Conservation (phyloP, 2,797 vertebrate species). For the Chiroxiphia lanceolata region DNA sequence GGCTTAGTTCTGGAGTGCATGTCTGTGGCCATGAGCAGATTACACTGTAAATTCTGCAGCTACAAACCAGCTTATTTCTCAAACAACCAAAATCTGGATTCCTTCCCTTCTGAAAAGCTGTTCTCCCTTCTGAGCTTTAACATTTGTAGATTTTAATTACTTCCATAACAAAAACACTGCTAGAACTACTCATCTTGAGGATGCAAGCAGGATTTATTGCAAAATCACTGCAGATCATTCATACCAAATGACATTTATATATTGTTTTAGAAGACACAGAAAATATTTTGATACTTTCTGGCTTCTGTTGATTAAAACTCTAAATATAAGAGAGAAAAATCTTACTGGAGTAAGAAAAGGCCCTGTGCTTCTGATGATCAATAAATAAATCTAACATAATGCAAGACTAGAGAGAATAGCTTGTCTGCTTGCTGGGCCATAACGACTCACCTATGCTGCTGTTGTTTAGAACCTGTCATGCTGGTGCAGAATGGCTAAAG, state of each 20-base stretch:
- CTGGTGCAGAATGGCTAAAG: neutral
- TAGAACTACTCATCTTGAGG: neutral
- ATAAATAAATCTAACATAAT: neutral
- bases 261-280: neutral
- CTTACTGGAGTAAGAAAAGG: neutral
- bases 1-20: neutral
- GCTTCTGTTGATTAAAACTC: neutral
- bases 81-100: neutral
- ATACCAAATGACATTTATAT: neutral
- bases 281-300: neutral
- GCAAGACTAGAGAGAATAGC: neutral
- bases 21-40: neutral
- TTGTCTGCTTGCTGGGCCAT: neutral
- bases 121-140: neutral
- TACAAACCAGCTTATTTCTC: neutral
- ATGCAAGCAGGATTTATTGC: neutral
- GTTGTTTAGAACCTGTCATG: neutral
- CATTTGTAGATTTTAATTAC: neutral
- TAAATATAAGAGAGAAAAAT: neutral
- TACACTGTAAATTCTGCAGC: neutral
- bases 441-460: neutral
- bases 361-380: neutral
- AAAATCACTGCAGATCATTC: neutral
- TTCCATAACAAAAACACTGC: neutral
- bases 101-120: neutral